Evolutionary conservation across 2,888 invertebrate species (phyloP), one percentile per base, ranked within the genome.

Genomic region (Rhynchonema sp.): DNA sequence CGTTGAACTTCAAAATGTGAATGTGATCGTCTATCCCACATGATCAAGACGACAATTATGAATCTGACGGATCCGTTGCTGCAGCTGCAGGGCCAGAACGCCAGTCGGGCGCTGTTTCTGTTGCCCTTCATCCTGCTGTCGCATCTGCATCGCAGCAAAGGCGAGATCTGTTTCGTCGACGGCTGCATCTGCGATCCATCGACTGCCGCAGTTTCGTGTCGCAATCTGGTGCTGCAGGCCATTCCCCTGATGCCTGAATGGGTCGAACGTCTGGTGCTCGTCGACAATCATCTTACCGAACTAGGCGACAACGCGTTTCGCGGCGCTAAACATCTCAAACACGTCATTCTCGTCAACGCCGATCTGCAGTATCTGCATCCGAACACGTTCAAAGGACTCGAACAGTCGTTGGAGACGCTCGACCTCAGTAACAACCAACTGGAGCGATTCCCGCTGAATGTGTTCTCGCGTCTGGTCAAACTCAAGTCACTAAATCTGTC

Each of bases 281-380:
- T 22, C 22, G 55, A 3, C 46, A 55, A 54, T 23, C 54, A 55
- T 20, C 28, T 59, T 6, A 59, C 55, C n/a, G 54, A 23, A 6
- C 30, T 59, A 20, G 38, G 55, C 26, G 22, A 20, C 27, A 2
- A 46, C n/a, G 30, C 59, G 3, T 54, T 59, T 27, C 28, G 27
- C 9, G 59, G 59, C 20, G 25, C 55, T 1, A 17, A 3, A 2
- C n/a, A n/a, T 1, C 23, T 59, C 46, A 2, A 22, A 2, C 1
- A 27, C 9, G 6, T 59, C 30, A 22, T 17, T 1, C 22, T 59
- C 38, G 26, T 46, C 26, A 3, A 23, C 55, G 2, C 9, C 49
- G 55, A 55, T 13, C 55, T 59, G 30, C 23, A 22, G n/a, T 59
- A 38, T 38, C 20, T 59, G 46, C 52, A 59, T 28, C 38, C 55